Percentiles rank a stretch among this genome's conserved stretches.
These are phyloP conservation scores for Aspiorhynchus laticeps DNA, from an alignment of 2,113 vertebrate species.

Conservation along the genomic window DNA sequence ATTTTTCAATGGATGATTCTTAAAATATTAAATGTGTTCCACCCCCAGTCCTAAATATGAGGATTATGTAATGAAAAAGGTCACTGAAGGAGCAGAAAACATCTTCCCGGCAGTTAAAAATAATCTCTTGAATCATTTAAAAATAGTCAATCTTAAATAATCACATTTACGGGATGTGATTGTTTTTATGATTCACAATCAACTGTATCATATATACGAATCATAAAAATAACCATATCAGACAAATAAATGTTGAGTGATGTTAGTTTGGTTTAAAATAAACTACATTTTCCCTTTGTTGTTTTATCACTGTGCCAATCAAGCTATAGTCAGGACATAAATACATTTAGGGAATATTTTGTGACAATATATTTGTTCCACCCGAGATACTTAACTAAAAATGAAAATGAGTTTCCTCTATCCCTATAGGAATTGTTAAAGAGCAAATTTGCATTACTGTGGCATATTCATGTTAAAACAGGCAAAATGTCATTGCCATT, in stretches of 20 bases:
- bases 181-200: background rate
- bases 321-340: background rate
- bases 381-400: background rate
- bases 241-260: background rate
- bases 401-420: background rate
- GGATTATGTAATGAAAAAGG: background rate
- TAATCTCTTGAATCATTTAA: background rate
- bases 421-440: background rate
- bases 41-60: background rate
- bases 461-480: background rate
- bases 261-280: background rate
- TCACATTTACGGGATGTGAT: background rate
- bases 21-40: background rate
- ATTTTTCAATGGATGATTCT: background rate
- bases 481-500: background rate
- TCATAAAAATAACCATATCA: background rate
- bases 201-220: background rate
- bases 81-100: background rate
- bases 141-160: background rate
- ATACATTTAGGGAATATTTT: background rate
- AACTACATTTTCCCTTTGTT: background rate
- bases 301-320: background rate
- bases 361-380: background rate
- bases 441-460: conserved; percentile 9
- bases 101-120: background rate